phyloP scores from a whole-genome alignment of 1,140 invertebrate species.

The Diabrotica virgifera region DNA sequence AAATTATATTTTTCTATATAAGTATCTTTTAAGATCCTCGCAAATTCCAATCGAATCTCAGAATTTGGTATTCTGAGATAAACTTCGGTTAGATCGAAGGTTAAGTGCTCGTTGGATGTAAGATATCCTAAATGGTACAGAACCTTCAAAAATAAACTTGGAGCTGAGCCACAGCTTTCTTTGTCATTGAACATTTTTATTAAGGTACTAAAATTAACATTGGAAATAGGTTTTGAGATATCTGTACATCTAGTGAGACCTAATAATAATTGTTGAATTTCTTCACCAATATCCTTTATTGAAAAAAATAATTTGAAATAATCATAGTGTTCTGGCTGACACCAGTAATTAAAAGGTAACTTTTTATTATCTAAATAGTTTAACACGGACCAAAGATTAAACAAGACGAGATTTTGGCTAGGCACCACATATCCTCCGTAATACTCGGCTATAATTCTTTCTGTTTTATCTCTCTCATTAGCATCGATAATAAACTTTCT shows the following conservation, averaged over 20 bases:
- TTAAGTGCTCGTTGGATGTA: background rate
- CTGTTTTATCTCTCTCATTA: background rate
- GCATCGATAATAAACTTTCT: background rate
- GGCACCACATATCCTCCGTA: background rate
- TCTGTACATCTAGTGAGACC: background rate
- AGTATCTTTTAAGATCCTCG: background rate
- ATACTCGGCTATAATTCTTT: background rate
- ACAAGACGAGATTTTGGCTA: background rate
- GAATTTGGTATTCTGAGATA: background rate
- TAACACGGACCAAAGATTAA: background rate
- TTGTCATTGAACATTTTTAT: background rate
- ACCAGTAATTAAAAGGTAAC: background rate
- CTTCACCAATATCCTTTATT: background rate
- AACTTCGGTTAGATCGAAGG: background rate
- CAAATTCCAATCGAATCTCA: background rate
- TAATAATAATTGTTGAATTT: background rate
- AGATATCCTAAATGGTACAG: background rate
- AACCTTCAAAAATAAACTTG: background rate
- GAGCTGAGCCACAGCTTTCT: background rate
- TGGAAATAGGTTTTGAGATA: background rate
- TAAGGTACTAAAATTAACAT: background rate
- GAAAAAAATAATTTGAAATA: background rate
- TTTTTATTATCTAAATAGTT: constrained; percentile 1
- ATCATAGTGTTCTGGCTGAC: background rate
- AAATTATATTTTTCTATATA: background rate